These are phyloP conservation scores for Cheracebus regulus DNA, from an alignment of 2,797 vertebrate genomes.

Conservation along the genomic window DNA sequence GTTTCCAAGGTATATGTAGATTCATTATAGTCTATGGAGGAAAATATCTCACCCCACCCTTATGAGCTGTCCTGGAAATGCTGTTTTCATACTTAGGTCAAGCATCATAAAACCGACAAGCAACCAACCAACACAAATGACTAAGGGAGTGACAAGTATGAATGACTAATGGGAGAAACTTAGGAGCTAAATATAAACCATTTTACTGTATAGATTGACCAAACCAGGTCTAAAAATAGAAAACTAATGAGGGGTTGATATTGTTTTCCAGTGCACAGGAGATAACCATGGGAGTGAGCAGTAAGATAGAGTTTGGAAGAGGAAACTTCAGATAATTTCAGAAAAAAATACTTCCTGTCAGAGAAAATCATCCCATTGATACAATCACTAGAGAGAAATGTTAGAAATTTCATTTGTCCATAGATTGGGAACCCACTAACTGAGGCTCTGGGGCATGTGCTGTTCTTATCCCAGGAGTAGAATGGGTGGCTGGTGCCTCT, in stretches of 20 bases:
- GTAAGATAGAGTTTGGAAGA: conserved; percentile 34
- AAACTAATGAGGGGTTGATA: not conserved
- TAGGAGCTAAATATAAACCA: conserved; percentile 69
- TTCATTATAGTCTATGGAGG: not conserved
- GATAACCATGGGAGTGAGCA: conserved; percentile 37
- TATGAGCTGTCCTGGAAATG: not conserved
- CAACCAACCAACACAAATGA: conserved; percentile 55
- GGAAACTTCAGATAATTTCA: conserved; percentile 54
- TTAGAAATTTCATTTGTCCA: not conserved
- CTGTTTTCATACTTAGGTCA: conserved; percentile 16
- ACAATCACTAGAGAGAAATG: not conserved
- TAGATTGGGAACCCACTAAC: not conserved
- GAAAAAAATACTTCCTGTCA: conserved; percentile 39
- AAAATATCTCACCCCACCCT: not conserved
- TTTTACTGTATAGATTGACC: conserved; percentile 16
- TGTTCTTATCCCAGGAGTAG: not conserved
- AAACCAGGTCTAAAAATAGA: conserved; percentile 62
- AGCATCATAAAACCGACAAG: conserved; percentile 37
- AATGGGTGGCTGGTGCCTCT: not conserved
- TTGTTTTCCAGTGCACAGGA: not conserved
- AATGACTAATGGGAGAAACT: conserved; percentile 68
- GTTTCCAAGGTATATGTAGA: not conserved
- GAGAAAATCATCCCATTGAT: conserved; percentile 26
- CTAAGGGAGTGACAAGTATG: conserved; percentile 14
- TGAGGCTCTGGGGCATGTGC: not conserved